Percentiles rank a stretch among this genome's conserved stretches.
phyloP scores from a whole-genome alignment of 2,797 vertebrate species.

The Gambusia yucatana region DNA sequence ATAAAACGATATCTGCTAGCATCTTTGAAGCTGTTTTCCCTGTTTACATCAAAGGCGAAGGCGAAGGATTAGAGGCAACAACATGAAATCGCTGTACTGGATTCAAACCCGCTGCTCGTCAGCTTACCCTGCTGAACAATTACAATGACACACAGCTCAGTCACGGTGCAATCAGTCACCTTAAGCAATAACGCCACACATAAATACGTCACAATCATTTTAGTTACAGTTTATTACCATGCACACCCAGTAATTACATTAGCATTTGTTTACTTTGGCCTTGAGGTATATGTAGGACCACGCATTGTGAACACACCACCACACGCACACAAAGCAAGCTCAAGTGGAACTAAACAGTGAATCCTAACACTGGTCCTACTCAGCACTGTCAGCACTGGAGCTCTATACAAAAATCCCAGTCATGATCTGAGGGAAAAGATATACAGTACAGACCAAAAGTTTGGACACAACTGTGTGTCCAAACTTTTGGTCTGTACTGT shows the following conservation, averaged over 20 bases:
- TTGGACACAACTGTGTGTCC: too few species aligned
- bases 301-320: slow-evolving; percentile 40
- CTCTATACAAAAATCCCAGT: not conserved
- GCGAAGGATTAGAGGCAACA: slow-evolving; percentile 20
- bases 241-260: slow-evolving; percentile 80
- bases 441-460: too few species aligned
- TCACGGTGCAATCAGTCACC: slow-evolving; percentile 43
- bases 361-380: slow-evolving; percentile 28
- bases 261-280: slow-evolving; percentile 83
- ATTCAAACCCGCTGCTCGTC: slow-evolving; percentile 14
- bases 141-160: slow-evolving; percentile 41
- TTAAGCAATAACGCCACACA: slow-evolving; percentile 52
- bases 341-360: slow-evolving; percentile 47
- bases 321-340: slow-evolving; percentile 6
- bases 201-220: slow-evolving; percentile 76
- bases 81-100: slow-evolving; percentile 26
- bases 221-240: slow-evolving; percentile 84
- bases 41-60: slow-evolving; percentile 9
- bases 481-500: too few species aligned
- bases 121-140: slow-evolving; percentile 33
- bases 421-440: not conserved
- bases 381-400: slow-evolving; percentile 17
- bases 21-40: slow-evolving; percentile 10
- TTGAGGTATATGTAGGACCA: slow-evolving; percentile 69
- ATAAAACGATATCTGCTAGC: slow-evolving; percentile 28